Base-by-base conservation (phyloP, 2,888 invertebrate genomes). In the Dicycla oo region DNA sequence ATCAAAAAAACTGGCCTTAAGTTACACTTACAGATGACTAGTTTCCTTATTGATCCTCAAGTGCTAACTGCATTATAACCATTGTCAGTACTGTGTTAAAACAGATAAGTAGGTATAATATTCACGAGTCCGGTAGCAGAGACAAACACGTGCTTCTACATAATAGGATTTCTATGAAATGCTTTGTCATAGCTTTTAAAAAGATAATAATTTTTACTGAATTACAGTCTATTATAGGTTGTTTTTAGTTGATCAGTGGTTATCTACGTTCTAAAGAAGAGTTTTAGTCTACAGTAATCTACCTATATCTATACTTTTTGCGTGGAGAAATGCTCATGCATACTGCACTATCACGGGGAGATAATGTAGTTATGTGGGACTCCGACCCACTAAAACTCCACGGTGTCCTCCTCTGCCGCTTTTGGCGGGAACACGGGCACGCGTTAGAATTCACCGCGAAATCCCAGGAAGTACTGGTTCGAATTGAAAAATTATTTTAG, bases 21-120 rank as follows among this genome's bases (percentile, higher is more conserved):
- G 20, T 57, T 18, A n/a, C 38, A 54, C 15, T n/a, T 7, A 38
- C 26, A 26, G 40, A 7, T 18, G 11, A 40, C 40, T n/a, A 47
- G 56, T 69, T 57, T 34, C 71, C 43, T 26, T 73, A 40, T 73
- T 63, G 45, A 73, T 40, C 13, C 20, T 13, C 2, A 30, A 54
- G 73, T 64, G 72, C 23, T 72, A 73, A 73, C 23, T 73, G 11
- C 20, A 54, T 63, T 43, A 47, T 40, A 4, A 23, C 45, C n/a
- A 26, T 61, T 73, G 23, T 56, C 54, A 74, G 43, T 26, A n/a
- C 3, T 4, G 13, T 56, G 74, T 20, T n/a, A 49, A 56, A 26
- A 49, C 20, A 72, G 30, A 11, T 30, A 62, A 20, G 13, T 18
- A 30, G 0, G 15, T 34, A n/a, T 64, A 64, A n/a, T 56, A 47